A percentile compares a stretch with the other conserved stretches of the same genome.
Conservation (phyloP, 2,113 vertebrate genomes). For the Zingel zingel region DNA sequence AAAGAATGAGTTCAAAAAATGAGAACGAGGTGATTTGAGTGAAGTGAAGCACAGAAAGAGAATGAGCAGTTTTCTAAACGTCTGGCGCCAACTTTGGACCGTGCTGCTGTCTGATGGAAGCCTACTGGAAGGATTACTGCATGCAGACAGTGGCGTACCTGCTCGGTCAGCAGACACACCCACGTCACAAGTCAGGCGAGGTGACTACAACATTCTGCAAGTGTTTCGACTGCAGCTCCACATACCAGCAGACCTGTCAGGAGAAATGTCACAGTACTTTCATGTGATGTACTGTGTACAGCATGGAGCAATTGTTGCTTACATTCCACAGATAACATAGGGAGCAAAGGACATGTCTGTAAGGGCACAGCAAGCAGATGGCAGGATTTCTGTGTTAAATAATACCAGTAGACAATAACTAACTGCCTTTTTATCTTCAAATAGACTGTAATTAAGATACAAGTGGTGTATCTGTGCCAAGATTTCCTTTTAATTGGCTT, state of each 20-base stretch:
- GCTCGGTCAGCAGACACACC: constrained; percentile 32
- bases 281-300: constrained; percentile 5
- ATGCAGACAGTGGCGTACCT: neutral
- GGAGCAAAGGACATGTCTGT: neutral
- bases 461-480: neutral
- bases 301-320: neutral
- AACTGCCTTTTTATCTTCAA: neutral
- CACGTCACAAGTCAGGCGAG: constrained; percentile 37
- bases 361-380: neutral
- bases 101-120: constrained; percentile 29
- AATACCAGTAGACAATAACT: neutral
- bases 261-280: neutral
- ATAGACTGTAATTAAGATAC: neutral
- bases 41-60: constrained; percentile 51
- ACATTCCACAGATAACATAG: constrained; percentile 40
- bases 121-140: constrained; percentile 11
- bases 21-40: constrained; percentile 35
- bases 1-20: constrained; percentile 14
- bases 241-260: constrained; percentile 1
- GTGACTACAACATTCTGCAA: constrained; percentile 11
- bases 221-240: neutral
- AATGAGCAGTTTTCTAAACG: constrained; percentile 58
- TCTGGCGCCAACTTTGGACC: constrained; percentile 47
- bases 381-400: neutral
- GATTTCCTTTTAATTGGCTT: constrained; percentile 1